Base-by-base conservation (phyloP, 2,888 invertebrate species). In the Lymantria dispar region DNA sequence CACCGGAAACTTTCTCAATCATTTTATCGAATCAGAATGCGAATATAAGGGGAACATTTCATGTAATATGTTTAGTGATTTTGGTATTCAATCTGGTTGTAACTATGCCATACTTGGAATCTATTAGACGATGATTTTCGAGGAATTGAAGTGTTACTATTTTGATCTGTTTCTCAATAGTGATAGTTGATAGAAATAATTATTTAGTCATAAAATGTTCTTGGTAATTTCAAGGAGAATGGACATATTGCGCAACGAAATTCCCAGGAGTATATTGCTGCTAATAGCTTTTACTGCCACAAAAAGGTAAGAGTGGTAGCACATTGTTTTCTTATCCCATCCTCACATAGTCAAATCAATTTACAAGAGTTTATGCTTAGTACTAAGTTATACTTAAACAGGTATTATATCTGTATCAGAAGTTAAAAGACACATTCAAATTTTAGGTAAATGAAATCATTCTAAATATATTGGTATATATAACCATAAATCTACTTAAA, bases 1-100 rank as follows among this genome's bases (percentile, higher is more conserved):
- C 42, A 55, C 52, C 62, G 65, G 63, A 65, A 72, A 68, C 60
- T 65, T 68, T 70, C 59, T 59, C 62, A 72, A 68, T 70, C 49
- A 62, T 66, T 70, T 66, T 68, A 69, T 70, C 52, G 58, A 66
- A 64, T 68, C 56, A 60, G 48, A 59, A 61, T 64, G 54, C 56
- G 60, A 55, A 49, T 54, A 40, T 56, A 57, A 49, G 44, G 47
- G 52, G 42, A 56, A 55, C 43, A 52, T 48, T 65, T 55, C 58
- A 43, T 36, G 43, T 56, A 55, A 60, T 47, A 44, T 50, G 49
- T 58, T 63, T 44, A 58, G 52, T 36, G 50, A 58, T 44, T 54
- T 49, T 13, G 33, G 39, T 56, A 44, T 62, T 60, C 48, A 64
- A 62, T 62, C 30, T 49, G 45, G 40, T 45, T 50, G 43, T 30